Base-by-base conservation (phyloP, 2,113 vertebrate genomes). In the Saccopteryx leptura region DNA sequence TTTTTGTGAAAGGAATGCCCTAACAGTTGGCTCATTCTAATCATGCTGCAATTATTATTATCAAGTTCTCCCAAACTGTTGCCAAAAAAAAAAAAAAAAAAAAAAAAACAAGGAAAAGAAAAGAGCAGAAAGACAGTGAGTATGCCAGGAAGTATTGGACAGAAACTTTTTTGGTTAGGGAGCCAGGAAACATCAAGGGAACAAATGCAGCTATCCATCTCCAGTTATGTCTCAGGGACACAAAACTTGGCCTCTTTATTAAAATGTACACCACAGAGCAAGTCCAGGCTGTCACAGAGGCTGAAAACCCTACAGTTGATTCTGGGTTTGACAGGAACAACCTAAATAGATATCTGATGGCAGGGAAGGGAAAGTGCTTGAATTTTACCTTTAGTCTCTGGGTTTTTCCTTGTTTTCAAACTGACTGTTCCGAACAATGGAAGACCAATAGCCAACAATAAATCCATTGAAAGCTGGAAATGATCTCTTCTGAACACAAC, bases 391-490 rank as follows among this genome's bases (percentile, higher is more conserved):
- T 48, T 2, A 52, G 66, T 95, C 78, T 83, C 88, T 60, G 66
- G 86, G 91, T 85, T 97, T 97, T 86, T 96, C 96, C 96, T 97
- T 86, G 71, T 94, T 96, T 96, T 95, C 96, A 97, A 96, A 95
- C 94, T 97, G 97, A 98, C 97, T 97, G 96, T 96, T 97, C 90
- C 80, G 94, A 97, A 98, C 95, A 97, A 97, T 91, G 72, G 92
- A 97, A 97, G 96, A 93, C 96, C 82, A 90, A 56, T 1, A 63
- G 1, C 1, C 97, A 96, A 98, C 97, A 98, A 98, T 94, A 97
- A 97, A 98, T 95, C 94, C 97, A 95, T 92, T 98, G 97, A 97
- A 92, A 88, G 56, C 93, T 78, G 72, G 97, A 98, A 97, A 15
- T 18, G 69, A 95, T 89, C 94, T 85, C 95, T 88, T 98, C 93